Conservation (phyloP, 2,797 vertebrate species). For the Spinibarbus caldwelli region DNA sequence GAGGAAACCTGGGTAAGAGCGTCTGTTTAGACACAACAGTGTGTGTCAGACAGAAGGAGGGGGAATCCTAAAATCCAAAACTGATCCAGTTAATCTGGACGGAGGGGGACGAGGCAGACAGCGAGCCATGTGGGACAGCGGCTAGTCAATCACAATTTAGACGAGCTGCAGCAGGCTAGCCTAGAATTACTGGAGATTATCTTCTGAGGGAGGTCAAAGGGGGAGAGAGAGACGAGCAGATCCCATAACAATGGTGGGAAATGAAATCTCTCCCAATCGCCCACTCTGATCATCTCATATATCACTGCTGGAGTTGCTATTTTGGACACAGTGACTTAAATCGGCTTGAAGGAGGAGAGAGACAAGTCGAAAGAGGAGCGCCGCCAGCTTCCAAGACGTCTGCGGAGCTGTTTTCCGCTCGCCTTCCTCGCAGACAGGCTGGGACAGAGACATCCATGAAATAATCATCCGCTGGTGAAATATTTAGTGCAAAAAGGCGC, state of each 20-base stretch:
- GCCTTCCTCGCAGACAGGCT: slow-evolving; percentile 64
- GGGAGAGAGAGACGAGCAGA: slow-evolving; percentile 54
- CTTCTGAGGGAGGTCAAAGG: slow-evolving; percentile 52
- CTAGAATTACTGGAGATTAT: slow-evolving; percentile 80
- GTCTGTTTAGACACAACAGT: slow-evolving; percentile 50
- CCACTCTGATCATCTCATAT: slow-evolving; percentile 28
- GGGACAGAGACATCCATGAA: slow-evolving; percentile 72
- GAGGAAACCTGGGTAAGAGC: slow-evolving; percentile 36
- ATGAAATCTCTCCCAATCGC: slow-evolving; percentile 46
- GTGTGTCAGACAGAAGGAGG: slow-evolving; percentile 46
- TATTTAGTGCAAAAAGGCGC: slow-evolving; percentile 77
- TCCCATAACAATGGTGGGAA: slow-evolving; percentile 62
- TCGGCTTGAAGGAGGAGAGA: slow-evolving; percentile 29
- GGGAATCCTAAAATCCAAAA: slow-evolving; percentile 72
- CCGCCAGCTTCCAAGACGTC: slow-evolving; percentile 44
- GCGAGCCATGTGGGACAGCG: slow-evolving; percentile 65
- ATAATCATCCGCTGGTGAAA: slow-evolving; percentile 80
- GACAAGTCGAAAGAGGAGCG: slow-evolving; percentile 21
- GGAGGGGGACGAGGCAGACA: slow-evolving; percentile 43
- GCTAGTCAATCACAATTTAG: slow-evolving; percentile 79
- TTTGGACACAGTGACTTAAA: slow-evolving; percentile 31
- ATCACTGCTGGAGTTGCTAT: slow-evolving; percentile 22
- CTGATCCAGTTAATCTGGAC: slow-evolving; percentile 74
- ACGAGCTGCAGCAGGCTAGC: slow-evolving; percentile 68
- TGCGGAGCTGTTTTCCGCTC: slow-evolving; percentile 50